Base-by-base conservation (phyloP, 2,113 vertebrate species). In the Lophura nycthemera region DNA sequence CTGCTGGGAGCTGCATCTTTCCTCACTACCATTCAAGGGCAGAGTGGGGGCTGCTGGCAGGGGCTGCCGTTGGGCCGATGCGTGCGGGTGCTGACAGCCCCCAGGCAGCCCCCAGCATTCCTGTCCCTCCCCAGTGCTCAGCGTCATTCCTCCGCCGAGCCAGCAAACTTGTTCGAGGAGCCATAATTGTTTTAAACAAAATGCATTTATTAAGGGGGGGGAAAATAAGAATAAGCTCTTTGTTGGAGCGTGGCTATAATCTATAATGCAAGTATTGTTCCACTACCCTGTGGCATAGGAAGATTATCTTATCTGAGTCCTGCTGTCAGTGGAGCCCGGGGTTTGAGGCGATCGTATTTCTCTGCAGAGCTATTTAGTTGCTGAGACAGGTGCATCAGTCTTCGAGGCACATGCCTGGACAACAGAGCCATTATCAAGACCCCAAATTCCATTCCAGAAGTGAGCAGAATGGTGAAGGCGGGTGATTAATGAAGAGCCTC, bases 361-460 rank as follows among this genome's bases (percentile, higher is more conserved):
- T 96, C 90, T 74, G 92, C 93, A 96, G 94, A 98, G 97, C 97
- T 97, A 98, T 98, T 98, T 98, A 94, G 96, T 91, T 97, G 95
- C 95, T 14, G 38, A 98, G 98, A 98, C 98, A 98, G 98, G 97
- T 98, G 98, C 97, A 98, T 98, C 98, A 90, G 98, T 98, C 98
- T 97, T 96, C 75, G 36, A 91, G 89, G 97, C 97, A 97, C 96
- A 97, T 90, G 92, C 95, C 91, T 79, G 97, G 97, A 98, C 98
- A 98, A 97, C 95, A 57, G 96, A 83, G 57, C 97, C 96, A 97
- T 97, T 97, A 97, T 97, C 93, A 47, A 90, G 83, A 86, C 75
- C 86, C 88, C 86, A 76, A 16, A 98, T 96, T 96, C 96, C 92
- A 96, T 89, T 83, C 91, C 88, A 92, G 94, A 86, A 94, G 92